Conservation (phyloP, 2,113 vertebrate genomes). For the Anarrhichthys ocellatus region DNA sequence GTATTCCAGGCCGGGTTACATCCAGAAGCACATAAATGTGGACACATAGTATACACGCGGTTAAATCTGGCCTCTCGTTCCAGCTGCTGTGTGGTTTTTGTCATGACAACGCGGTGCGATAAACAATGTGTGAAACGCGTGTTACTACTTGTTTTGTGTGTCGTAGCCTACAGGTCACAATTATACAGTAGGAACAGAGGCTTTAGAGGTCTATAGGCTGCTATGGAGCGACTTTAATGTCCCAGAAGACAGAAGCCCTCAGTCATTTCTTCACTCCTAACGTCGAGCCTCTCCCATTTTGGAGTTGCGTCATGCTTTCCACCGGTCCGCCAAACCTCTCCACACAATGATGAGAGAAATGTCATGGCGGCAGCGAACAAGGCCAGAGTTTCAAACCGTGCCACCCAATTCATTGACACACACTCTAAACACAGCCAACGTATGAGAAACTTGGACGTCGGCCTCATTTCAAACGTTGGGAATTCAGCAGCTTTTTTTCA, state of each 20-base stretch:
- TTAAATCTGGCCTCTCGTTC: constrained; percentile 26
- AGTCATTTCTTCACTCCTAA: background rate
- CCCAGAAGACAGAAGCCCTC: background rate
- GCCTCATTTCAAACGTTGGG: constrained; percentile 28
- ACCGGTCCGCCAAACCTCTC: constrained; percentile 19
- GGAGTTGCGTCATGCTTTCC: constrained; percentile 59
- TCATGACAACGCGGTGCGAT: constrained; percentile 21
- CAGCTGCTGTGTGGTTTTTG: constrained; percentile 40
- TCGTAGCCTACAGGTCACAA: background rate
- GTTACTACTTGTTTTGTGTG: background rate
- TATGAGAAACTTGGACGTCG: constrained; percentile 28
- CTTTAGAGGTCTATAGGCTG: background rate
- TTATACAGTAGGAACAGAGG: background rate
- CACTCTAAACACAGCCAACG: constrained; percentile 43
- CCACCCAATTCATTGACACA: constrained; percentile 56
- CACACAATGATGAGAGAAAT: constrained; percentile 29
- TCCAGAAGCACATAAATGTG: constrained; percentile 40
- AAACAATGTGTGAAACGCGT: constrained; percentile 1
- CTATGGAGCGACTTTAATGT: background rate
- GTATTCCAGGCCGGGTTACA: constrained; percentile 24
- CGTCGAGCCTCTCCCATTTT: constrained; percentile 43
- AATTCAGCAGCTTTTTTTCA: constrained; percentile 35
- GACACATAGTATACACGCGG: constrained; percentile 7
- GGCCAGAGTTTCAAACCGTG: constrained; percentile 49
- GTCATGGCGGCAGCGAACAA: constrained; percentile 44